Conservation (phyloP, 2,888 invertebrate species). For the Trimorus sp. region DNA sequence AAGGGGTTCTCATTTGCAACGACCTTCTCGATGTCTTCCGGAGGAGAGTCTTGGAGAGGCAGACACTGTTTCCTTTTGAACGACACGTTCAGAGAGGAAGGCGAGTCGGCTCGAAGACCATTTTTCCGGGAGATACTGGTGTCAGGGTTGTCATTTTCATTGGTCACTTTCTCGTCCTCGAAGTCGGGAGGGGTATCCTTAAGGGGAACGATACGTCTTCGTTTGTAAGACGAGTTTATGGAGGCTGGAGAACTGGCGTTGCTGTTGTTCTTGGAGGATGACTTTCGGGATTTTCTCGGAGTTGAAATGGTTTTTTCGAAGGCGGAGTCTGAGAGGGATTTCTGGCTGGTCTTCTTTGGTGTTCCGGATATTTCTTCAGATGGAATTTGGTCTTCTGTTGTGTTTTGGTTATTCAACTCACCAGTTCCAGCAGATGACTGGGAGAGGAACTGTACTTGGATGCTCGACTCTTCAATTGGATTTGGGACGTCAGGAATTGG, state of each 20-base stretch:
- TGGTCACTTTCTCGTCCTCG: too few relatives aligned
- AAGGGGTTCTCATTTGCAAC: too few relatives aligned
- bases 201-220: background rate
- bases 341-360: background rate
- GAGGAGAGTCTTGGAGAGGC: too few relatives aligned
- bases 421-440: slow-evolving; percentile 10
- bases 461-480: background rate
- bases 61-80: too few relatives aligned
- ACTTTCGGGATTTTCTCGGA: background rate
- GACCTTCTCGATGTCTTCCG: too few relatives aligned
- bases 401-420: slow-evolving; percentile 3
- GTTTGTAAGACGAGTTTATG: background rate
- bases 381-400: background rate
- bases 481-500: background rate
- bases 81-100: too few relatives aligned
- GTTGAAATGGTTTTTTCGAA: background rate
- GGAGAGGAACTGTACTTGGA: slow-evolving; percentile 34
- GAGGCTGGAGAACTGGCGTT: background rate
- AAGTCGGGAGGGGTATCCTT: too few relatives aligned
- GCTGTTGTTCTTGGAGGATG: background rate
- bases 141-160: too few relatives aligned
- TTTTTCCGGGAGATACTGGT: too few relatives aligned
- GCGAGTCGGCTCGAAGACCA: too few relatives aligned
- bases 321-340: background rate
- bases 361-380: background rate